These are phyloP conservation scores for Delia radicum DNA, from an alignment of 1,140 invertebrate species.

Conservation along the genomic window DNA sequence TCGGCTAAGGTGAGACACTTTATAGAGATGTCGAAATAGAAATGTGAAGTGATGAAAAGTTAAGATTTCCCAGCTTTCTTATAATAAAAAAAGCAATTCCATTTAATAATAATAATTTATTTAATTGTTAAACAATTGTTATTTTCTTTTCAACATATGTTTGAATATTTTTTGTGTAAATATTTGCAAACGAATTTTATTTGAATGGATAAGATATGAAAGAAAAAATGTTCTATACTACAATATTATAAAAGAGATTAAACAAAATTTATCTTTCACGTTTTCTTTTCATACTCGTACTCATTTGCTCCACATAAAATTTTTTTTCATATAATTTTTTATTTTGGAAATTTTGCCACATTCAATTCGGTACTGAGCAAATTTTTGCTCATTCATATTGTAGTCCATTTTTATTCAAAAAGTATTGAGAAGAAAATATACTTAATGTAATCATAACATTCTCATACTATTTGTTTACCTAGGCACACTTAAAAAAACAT, in stretches of 20 bases:
- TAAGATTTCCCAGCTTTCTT: background rate
- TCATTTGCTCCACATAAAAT: background rate
- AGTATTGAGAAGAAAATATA: background rate
- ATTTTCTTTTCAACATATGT: background rate
- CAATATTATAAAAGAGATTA: background rate
- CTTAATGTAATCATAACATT: background rate
- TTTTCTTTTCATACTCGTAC: background rate
- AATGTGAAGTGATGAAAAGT: no score
- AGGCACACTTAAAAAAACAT: background rate
- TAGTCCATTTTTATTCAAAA: background rate
- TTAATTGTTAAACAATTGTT: background rate
- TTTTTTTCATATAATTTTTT: background rate
- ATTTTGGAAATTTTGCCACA: background rate
- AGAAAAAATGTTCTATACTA: background rate
- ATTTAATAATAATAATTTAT: background rate
- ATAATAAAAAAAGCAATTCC: background rate
- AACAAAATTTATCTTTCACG: background rate
- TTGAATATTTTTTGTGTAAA: background rate
- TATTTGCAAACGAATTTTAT: background rate
- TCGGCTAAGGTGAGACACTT: constrained; percentile 12
- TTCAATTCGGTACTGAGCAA: background rate
- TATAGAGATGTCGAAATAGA: background rate
- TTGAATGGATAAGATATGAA: background rate
- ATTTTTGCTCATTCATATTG: background rate
- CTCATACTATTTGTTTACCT: constrained; percentile 6